A percentile compares a stretch with the other conserved stretches of the same genome.
phyloP scores from a whole-genome alignment of 2,113 vertebrate genomes.

The Lates calcarifer region DNA sequence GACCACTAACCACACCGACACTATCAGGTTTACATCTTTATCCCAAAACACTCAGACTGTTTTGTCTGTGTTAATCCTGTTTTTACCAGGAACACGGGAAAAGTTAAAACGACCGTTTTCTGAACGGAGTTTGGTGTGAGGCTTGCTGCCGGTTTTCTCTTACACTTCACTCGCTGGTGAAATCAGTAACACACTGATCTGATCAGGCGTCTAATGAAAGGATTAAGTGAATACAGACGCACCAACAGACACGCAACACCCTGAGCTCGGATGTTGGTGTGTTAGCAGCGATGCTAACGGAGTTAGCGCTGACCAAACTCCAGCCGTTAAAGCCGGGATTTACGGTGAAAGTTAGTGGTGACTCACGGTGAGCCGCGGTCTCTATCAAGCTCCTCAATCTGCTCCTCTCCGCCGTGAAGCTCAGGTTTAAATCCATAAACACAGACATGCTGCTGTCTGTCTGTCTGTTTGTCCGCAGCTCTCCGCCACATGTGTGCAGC shows the following conservation, averaged over 20 bases:
- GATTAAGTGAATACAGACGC: too few relatives aligned
- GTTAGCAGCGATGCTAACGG: background rate
- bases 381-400: slow-evolving; percentile 69
- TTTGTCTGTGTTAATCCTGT: too few relatives aligned
- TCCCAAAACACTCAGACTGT: too few relatives aligned
- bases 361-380: slow-evolving; percentile 85
- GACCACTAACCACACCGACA: too few relatives aligned
- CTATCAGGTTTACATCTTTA: too few relatives aligned
- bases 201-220: background rate
- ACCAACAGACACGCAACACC: background rate
- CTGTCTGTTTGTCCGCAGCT: rapidly evolving
- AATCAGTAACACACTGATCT: background rate
- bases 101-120: too few relatives aligned
- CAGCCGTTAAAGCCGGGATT: background rate
- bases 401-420: slow-evolving; percentile 58
- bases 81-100: too few relatives aligned
- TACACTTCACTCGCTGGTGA: too few relatives aligned
- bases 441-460: slow-evolving; percentile 72
- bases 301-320: background rate
- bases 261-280: background rate
- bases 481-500: background rate
- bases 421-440: slow-evolving; percentile 84
- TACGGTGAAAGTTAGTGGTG: too few relatives aligned
- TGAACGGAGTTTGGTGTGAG: background rate
- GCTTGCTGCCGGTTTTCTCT: background rate